A percentile compares a stretch with the other conserved stretches of the same genome.
phyloP scores from a whole-genome alignment of 2,888 invertebrate genomes.

The Dinocampus coccinellae region DNA sequence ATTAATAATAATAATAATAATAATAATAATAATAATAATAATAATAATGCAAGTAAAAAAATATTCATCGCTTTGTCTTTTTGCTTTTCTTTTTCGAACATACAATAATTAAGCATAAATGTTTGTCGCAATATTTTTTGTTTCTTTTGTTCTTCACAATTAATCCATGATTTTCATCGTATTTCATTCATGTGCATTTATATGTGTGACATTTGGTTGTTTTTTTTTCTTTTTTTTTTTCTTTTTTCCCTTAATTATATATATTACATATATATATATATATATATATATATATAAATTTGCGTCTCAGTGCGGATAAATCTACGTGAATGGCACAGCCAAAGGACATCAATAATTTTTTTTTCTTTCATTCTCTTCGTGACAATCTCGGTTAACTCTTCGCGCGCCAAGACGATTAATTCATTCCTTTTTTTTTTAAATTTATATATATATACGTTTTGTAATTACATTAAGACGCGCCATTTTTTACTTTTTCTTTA shows the following conservation, averaged over 20 bases:
- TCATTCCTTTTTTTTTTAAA: not conserved
- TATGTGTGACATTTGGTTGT: conserved; percentile 40
- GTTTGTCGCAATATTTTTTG: not conserved
- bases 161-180: not conserved
- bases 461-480: not conserved
- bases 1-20: too few relatives aligned
- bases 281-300: not conserved
- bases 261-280: not conserved
- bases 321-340: conserved; percentile 68
- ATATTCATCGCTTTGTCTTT: not conserved
- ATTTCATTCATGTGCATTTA: not conserved
- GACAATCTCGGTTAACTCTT: conserved; percentile 15
- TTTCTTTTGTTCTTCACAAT: too few relatives aligned
- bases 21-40: too few relatives aligned
- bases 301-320: conserved; percentile 55
- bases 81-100: not conserved
- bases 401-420: conserved; percentile 14
- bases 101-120: not conserved
- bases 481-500: not conserved
- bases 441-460: not conserved
- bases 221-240: conserved; percentile 28
- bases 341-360: conserved; percentile 58
- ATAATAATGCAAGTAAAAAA: too few relatives aligned
- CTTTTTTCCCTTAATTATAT: too few relatives aligned
- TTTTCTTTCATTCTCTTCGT: conserved; percentile 8